Percentiles rank a stretch among this genome's conserved stretches.
phyloP scores from a whole-genome alignment of 2,888 invertebrate species.

The Synanthedon formicaeformis region DNA sequence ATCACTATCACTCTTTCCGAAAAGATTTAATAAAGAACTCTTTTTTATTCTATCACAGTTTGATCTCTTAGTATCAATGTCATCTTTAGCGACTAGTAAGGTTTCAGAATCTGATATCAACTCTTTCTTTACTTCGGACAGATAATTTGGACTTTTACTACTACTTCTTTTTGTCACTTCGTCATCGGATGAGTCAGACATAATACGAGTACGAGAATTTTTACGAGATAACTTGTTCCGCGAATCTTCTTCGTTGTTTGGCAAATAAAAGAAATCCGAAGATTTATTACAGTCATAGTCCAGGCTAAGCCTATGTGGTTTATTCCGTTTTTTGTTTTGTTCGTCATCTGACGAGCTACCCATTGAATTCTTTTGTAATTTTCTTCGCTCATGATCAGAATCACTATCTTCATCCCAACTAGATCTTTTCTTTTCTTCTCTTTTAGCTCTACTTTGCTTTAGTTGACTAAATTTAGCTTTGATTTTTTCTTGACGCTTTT shows the following conservation, averaged over 20 bases:
- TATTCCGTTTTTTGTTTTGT: slow-evolving; percentile 58
- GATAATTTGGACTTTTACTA: slow-evolving; percentile 43
- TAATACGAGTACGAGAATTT: slow-evolving; percentile 78
- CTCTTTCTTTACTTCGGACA: slow-evolving; percentile 68
- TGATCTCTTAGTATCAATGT: slow-evolving; percentile 22
- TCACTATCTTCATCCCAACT: slow-evolving; percentile 92
- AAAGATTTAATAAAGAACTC: slow-evolving; percentile 49
- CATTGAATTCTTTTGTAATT: slow-evolving; percentile 49
- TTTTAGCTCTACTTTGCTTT: slow-evolving; percentile 87
- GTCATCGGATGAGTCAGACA: slow-evolving; percentile 84
- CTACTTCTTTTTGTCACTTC: slow-evolving; percentile 69
- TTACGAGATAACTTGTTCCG: slow-evolving; percentile 73
- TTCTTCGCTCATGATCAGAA: slow-evolving; percentile 65
- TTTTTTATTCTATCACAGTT: slow-evolving; percentile 41
- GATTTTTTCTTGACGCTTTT: slow-evolving; percentile 86
- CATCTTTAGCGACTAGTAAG: slow-evolving; percentile 26
- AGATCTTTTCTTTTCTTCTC: slow-evolving; percentile 90
- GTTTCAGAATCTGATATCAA: slow-evolving; percentile 62
- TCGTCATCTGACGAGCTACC: slow-evolving; percentile 71
- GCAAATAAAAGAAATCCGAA: slow-evolving; percentile 60
- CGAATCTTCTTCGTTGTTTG: slow-evolving; percentile 61
- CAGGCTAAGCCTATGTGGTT: slow-evolving; percentile 49
- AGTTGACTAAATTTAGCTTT: slow-evolving; percentile 91
- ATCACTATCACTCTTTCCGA: slow-evolving; percentile 61
- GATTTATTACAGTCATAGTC: slow-evolving; percentile 56